A percentile compares a stretch with the other conserved stretches of the same genome.
phyloP scores from a whole-genome alignment of 2,888 invertebrate species.

The Campoplex nolae region DNA sequence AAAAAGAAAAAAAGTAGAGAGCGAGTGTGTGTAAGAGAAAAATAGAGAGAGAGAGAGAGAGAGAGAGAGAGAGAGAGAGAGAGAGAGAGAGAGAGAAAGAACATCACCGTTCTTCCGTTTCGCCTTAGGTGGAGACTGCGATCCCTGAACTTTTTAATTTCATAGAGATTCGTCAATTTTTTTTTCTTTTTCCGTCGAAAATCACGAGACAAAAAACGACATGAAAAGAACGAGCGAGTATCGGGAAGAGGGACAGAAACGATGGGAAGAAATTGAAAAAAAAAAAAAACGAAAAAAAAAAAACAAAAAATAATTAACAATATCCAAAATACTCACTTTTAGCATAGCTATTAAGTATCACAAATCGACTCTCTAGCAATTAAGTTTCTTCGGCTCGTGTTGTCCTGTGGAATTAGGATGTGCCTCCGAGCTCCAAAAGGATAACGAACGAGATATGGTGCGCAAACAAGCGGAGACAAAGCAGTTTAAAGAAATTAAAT shows the following conservation, averaged over 20 bases:
- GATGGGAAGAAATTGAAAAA: constrained; percentile 17
- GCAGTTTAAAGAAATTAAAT: constrained; percentile 1
- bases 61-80: neutral
- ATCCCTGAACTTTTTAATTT: constrained; percentile 33
- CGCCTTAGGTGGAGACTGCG: constrained; percentile 63
- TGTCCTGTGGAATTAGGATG: constrained; percentile 32
- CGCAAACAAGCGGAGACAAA: constrained; percentile 14
- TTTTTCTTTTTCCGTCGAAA: constrained; percentile 2
- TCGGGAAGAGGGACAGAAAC: constrained; percentile 40
- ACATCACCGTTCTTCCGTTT: constrained; percentile 58
- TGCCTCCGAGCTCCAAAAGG: neutral
- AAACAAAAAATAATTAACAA: constrained; percentile 21
- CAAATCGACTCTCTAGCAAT: constrained; percentile 60
- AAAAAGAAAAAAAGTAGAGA: constrained; percentile 18
- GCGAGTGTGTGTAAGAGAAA: too few species aligned
- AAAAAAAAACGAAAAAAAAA: neutral
- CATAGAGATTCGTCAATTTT: constrained; percentile 19
- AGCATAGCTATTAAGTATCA: constrained; percentile 59
- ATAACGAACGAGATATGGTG: constrained; percentile 27
- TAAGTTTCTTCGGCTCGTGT: constrained; percentile 50
- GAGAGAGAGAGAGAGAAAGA: constrained; percentile 21
- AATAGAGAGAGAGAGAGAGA: constrained; percentile 21
- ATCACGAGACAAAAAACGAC: constrained; percentile 20
- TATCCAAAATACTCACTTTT: constrained; percentile 68
- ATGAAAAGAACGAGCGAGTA: neutral